phyloP scores from a whole-genome alignment of 2,888 invertebrate genomes.

The Apotomis capreana region DNA sequence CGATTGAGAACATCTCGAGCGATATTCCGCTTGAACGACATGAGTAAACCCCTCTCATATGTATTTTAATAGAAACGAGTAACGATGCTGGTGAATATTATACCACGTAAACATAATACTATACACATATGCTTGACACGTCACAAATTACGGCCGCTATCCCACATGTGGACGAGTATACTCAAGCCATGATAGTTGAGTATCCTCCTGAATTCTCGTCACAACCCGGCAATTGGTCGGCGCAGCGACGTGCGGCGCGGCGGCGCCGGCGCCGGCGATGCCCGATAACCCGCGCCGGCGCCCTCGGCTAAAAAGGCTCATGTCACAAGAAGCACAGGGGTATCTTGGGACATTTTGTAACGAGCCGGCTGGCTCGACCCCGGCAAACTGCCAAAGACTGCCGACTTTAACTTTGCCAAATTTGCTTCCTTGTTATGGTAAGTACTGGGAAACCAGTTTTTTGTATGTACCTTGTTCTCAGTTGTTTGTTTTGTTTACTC shows the following conservation, averaged over 20 bases:
- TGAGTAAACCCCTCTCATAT: too few relatives aligned
- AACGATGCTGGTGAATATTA: too few relatives aligned
- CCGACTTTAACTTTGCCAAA: conserved; percentile 29
- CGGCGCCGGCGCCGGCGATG: conserved; percentile 28
- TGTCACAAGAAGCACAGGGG: background rate
- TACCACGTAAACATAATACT: too few relatives aligned
- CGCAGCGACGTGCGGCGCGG: conserved; percentile 44
- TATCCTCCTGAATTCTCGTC: conserved; percentile 56
- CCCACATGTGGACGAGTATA: conserved; percentile 5
- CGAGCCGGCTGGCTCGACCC: background rate
- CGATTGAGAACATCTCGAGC: too few relatives aligned
- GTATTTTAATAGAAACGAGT: too few relatives aligned
- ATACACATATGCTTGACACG: too few relatives aligned
- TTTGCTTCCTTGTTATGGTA: conserved; percentile 24
- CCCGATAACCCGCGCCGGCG: conserved; percentile 15
- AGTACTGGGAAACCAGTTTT: conserved; percentile 18
- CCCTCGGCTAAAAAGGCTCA: background rate
- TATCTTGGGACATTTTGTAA: background rate
- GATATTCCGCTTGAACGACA: too few relatives aligned
- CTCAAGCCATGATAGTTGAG: background rate
- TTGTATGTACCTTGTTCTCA: background rate
- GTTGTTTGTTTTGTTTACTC: conserved; percentile 1
- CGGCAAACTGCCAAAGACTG: conserved; percentile 23
- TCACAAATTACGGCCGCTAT: background rate
- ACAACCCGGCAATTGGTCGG: conserved; percentile 53